A percentile compares a stretch with the other conserved stretches of the same genome.
Evolutionary conservation across 2,888 invertebrate genomes (phyloP).

Genomic region (Trichogramma dendrolimi): DNA sequence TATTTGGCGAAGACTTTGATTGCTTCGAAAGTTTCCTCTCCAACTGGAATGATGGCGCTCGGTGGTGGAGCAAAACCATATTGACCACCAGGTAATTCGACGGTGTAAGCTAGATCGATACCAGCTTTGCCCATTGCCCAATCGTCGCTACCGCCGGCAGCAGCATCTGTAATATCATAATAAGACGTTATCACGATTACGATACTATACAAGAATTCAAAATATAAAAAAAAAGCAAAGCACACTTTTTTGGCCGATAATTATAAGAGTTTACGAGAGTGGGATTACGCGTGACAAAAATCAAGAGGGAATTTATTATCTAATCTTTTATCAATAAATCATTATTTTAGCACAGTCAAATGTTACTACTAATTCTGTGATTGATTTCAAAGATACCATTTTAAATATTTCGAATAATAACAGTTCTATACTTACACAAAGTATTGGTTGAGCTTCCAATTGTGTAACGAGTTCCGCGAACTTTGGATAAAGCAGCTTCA

Average conservation of each 20-base stretch:
- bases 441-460: constrained; percentile 54
- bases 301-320: no score
- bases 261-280: no score
- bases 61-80: constrained; percentile 60
- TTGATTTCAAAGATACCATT: no score
- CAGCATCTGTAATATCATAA: constrained; percentile 49
- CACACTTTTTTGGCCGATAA: no score
- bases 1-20: constrained; percentile 55
- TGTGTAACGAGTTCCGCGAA: constrained; percentile 38
- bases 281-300: no score
- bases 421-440: constrained; percentile 38
- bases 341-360: no score
- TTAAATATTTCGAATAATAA: background rate
- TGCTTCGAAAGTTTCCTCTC: constrained; percentile 61
- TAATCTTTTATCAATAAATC: no score
- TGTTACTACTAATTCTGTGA: no score
- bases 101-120: constrained; percentile 60
- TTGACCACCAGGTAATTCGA: constrained; percentile 60
- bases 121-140: constrained; percentile 59
- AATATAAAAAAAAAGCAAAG: no score
- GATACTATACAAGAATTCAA: no score
- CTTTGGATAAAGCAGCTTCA: constrained; percentile 31
- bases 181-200: no score
- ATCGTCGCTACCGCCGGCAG: constrained; percentile 65
- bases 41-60: constrained; percentile 57